A percentile compares a stretch with the other conserved stretches of the same genome.
phyloP scores from a whole-genome alignment of 1,140 invertebrate genomes.

The Teleopsis dalmanni region DNA sequence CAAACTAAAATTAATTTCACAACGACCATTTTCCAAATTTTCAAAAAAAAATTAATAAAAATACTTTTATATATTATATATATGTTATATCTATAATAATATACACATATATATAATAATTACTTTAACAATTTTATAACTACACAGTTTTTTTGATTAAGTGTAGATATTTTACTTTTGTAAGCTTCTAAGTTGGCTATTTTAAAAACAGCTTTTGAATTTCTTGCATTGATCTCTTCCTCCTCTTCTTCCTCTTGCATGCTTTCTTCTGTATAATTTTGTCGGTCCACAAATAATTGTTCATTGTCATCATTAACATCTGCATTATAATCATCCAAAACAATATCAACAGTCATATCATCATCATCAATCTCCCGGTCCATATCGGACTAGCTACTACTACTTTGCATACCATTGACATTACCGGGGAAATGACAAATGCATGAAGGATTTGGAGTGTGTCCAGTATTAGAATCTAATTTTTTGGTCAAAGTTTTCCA shows the following conservation, averaged over 20 bases:
- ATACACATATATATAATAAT: too few species aligned
- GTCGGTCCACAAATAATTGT: neutral
- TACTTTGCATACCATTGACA: constrained; percentile 23
- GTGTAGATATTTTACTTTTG: too few species aligned
- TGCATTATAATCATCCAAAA: neutral
- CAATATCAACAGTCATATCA: too few species aligned
- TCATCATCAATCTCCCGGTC: constrained; percentile 5
- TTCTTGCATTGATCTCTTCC: neutral
- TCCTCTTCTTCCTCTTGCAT: neutral
- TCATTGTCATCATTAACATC: neutral
- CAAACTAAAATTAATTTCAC: too few species aligned
- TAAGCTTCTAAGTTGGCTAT: too few species aligned
- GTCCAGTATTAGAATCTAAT: constrained; percentile 26
- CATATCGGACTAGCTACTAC: constrained; percentile 34
- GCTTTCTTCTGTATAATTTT: neutral
- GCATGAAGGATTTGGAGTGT: constrained; percentile 31
- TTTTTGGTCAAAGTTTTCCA: constrained; percentile 41
- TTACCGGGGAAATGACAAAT: constrained; percentile 32
- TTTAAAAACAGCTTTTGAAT: too few species aligned
- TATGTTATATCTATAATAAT: too few species aligned
- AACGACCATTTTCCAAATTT: too few species aligned
- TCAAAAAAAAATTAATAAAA: too few species aligned
- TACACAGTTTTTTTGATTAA: too few species aligned
- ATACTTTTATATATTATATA: too few species aligned
- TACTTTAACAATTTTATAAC: too few species aligned